phyloP scores from a whole-genome alignment of 2,888 invertebrate genomes.

The Acanthococcus lagerstroemiae region DNA sequence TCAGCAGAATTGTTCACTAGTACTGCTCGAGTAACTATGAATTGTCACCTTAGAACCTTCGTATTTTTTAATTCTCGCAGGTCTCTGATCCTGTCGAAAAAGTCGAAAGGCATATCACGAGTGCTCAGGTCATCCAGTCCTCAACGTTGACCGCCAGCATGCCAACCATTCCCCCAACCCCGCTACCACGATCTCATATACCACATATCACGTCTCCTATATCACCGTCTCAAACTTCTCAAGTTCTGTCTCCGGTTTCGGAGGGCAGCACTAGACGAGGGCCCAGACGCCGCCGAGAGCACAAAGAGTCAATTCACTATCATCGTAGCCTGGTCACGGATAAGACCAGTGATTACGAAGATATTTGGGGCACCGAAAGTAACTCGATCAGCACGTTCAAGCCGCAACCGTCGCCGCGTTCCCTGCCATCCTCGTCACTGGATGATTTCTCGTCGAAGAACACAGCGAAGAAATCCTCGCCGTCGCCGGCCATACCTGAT shows the following conservation, averaged over 20 bases:
- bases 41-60: not conserved
- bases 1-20: not conserved
- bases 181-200: slow-evolving; percentile 21
- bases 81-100: slow-evolving; percentile 6
- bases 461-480: slow-evolving; percentile 1
- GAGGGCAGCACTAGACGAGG: slow-evolving; percentile 42
- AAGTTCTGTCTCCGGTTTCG: slow-evolving; percentile 42
- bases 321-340: slow-evolving; percentile 78
- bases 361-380: slow-evolving; percentile 70
- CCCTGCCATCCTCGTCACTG: slow-evolving; percentile 1
- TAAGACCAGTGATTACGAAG: slow-evolving; percentile 90
- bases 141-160: slow-evolving; percentile 14
- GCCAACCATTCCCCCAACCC: slow-evolving; percentile 16
- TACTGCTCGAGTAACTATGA: not conserved
- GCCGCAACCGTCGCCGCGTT: slow-evolving; percentile 34
- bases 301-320: slow-evolving; percentile 46
- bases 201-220: slow-evolving; percentile 17
- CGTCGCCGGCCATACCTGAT: not conserved
- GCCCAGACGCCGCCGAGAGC: slow-evolving; percentile 42
- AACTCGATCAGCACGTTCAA: slow-evolving; percentile 39
- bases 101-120: slow-evolving; percentile 10
- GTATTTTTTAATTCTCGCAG: not conserved
- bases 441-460: slow-evolving; percentile 15
- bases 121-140: slow-evolving; percentile 6
- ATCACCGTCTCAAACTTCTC: slow-evolving; percentile 39